Evolutionary conservation across 2,113 vertebrate species (phyloP), one percentile per base, ranked within the genome.

Genomic region (Stigmatopora argus): DNA sequence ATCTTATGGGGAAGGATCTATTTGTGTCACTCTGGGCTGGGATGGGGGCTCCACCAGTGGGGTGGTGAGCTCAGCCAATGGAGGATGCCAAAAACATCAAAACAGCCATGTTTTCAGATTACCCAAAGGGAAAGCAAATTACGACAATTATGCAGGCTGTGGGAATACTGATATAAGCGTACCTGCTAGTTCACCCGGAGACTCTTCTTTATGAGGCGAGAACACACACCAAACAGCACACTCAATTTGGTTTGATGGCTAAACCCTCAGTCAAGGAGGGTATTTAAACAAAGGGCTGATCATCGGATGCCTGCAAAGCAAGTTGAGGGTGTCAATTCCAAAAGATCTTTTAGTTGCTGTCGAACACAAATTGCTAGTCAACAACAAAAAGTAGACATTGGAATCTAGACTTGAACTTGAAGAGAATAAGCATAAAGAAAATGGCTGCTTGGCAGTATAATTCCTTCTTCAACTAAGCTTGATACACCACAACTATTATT

Each of bases 41-140:
- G 85, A 86, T 82, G 79, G 85, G 83, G 85, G 82, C 84, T 85
- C 74, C 78, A 70, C 73, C 66, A 77, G 85, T 81, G 77, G 83
- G 86, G 81, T 34, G 41, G 78, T 82, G 83, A 79, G 85, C 84
- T 80, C 78, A 86, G 87, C 85, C 82, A 87, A 89, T 86, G 82
- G 82, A 85, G 87, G 83, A 86, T 90, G 87, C 86, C 86, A 87
- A 87, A 91, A 90, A 88, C 89, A 86, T 89, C 87, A 87, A 85
- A 90, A 90, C 83, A 90, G 88, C 85, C 85, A 90, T 88, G 86
- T 89, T 90, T 88, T 86, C 89, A 90, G 89, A 90, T 90, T 88
- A 89, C 87, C 87, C 87, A 86, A 89, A 88, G 79, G 81, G 81
- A 86, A 89, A 88, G 85, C 85, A 90, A 86, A 90, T 90, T 87